These are phyloP conservation scores for Lithobius niger DNA, from an alignment of 1,140 invertebrate species.

Conservation along the genomic window DNA sequence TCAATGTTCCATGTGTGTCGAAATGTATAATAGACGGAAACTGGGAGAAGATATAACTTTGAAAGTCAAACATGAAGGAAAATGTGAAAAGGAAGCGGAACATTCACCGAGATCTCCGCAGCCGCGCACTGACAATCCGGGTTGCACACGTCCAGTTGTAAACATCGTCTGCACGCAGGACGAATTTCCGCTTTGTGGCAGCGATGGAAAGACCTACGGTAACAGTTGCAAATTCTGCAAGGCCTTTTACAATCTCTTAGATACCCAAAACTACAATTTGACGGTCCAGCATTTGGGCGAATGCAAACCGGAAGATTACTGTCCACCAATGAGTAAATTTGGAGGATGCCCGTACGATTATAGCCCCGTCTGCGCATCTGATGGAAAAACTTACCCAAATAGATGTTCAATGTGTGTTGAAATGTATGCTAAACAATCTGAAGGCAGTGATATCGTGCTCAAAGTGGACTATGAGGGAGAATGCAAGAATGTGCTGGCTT, in stretches of 20 bases:
- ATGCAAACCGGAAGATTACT: neutral
- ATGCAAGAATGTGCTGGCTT: neutral
- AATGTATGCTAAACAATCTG: neutral
- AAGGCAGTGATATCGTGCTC: neutral
- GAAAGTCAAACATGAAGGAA: neutral
- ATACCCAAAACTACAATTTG: neutral
- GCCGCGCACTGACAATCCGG: neutral
- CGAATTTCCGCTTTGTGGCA: slow-evolving; percentile 25
- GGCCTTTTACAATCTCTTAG: neutral
- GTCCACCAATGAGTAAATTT: neutral
- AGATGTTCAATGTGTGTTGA: slow-evolving; percentile 13
- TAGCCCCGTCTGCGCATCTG: slow-evolving; percentile 25
- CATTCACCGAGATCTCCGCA: neutral
- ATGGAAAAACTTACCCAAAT: slow-evolving; percentile 26
- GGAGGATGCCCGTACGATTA: slow-evolving; percentile 6
- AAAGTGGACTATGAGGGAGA: neutral
- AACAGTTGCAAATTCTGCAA: slow-evolving; percentile 20
- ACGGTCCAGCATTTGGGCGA: neutral
- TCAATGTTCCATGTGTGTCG: neutral
- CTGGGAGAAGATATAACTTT: neutral
- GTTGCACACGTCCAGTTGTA: neutral
- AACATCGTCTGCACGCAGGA: neutral
- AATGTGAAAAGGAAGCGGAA: neutral
- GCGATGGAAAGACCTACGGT: slow-evolving; percentile 24
- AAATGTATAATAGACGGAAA: neutral